Conservation (phyloP, 2,888 invertebrate genomes). For the Dorcus hopei region DNA sequence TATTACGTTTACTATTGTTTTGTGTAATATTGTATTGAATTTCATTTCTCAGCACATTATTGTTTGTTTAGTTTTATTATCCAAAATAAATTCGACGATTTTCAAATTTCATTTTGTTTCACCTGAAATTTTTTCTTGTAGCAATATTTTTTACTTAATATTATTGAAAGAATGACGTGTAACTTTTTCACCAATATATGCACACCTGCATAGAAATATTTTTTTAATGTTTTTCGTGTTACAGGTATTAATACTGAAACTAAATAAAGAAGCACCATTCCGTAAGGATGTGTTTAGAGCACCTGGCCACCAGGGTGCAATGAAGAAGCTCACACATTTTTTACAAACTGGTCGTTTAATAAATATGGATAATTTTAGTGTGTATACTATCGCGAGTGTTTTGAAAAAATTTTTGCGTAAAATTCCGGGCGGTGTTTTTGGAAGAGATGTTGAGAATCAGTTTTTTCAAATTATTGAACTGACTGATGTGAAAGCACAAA, state of each 20-base stretch:
- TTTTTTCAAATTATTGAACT: constrained; percentile 86
- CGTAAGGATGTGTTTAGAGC: constrained; percentile 93
- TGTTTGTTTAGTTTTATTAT: too few relatives aligned
- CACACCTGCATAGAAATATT: background rate
- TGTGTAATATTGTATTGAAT: too few relatives aligned
- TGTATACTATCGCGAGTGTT: constrained; percentile 97
- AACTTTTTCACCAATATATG: too few relatives aligned
- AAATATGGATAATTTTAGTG: constrained; percentile 92
- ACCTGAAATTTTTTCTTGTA: too few relatives aligned
- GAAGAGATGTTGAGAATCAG: constrained; percentile 84
- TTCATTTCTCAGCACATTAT: too few relatives aligned
- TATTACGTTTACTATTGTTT: too few relatives aligned
- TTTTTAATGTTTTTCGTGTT: constrained; percentile 30
- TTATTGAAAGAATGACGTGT: too few relatives aligned
- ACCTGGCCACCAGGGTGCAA: constrained; percentile 91
- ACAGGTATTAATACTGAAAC: constrained; percentile 84
- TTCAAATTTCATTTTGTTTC: background rate
- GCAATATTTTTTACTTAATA: too few relatives aligned
- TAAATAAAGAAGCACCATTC: constrained; percentile 92
- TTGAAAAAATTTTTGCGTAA: constrained; percentile 96
- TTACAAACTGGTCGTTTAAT: constrained; percentile 85
- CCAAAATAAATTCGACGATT: too few relatives aligned
- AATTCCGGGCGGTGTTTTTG: constrained; percentile 95
- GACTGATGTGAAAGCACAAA: constrained; percentile 77
- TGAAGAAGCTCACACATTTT: constrained; percentile 91